Evolutionary conservation across 2,888 invertebrate genomes (phyloP).

Genomic region (Sisyra terminalis): DNA sequence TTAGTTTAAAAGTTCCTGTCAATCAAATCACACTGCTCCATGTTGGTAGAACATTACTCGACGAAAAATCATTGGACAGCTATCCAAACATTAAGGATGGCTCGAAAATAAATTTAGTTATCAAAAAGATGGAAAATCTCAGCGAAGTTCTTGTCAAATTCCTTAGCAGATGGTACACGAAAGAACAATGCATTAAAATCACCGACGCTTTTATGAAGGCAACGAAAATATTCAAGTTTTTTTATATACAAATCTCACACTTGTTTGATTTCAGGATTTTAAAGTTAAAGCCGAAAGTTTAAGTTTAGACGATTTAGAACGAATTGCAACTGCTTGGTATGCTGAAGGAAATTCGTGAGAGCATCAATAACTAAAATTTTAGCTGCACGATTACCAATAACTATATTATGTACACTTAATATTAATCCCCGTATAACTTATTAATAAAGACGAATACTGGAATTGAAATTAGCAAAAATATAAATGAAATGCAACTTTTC

Average conservation of each 20-base stretch:
- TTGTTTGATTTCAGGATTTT: slow-evolving; percentile 17
- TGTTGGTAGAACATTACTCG: slow-evolving; percentile 52
- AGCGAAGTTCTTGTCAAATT: slow-evolving; percentile 38
- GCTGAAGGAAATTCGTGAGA: slow-evolving; percentile 16
- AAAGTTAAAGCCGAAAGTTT: slow-evolving; percentile 23
- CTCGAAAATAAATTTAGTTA: slow-evolving; percentile 51
- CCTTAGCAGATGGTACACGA: slow-evolving; percentile 42
- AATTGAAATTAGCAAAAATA: too few species aligned
- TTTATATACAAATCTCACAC: not conserved
- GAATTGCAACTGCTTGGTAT: slow-evolving; percentile 26
- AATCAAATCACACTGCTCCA: slow-evolving; percentile 52
- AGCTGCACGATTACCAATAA: too few species aligned
- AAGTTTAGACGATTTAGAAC: slow-evolving; percentile 27
- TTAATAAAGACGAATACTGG: too few species aligned
- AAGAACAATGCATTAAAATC: slow-evolving; percentile 43
- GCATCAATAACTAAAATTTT: too few species aligned
- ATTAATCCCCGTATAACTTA: too few species aligned
- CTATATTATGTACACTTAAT: too few species aligned
- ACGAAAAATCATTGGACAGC: slow-evolving; percentile 49
- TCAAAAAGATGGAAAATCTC: slow-evolving; percentile 48
- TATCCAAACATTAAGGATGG: slow-evolving; percentile 62
- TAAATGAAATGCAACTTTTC: too few species aligned
- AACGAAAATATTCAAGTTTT: not conserved
- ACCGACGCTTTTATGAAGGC: slow-evolving; percentile 39
- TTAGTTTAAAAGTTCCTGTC: slow-evolving; percentile 45